Evolutionary conservation across 2,113 vertebrate species (phyloP), one percentile per base, ranked within the genome.

Genomic region (Hippocampus comes): DNA sequence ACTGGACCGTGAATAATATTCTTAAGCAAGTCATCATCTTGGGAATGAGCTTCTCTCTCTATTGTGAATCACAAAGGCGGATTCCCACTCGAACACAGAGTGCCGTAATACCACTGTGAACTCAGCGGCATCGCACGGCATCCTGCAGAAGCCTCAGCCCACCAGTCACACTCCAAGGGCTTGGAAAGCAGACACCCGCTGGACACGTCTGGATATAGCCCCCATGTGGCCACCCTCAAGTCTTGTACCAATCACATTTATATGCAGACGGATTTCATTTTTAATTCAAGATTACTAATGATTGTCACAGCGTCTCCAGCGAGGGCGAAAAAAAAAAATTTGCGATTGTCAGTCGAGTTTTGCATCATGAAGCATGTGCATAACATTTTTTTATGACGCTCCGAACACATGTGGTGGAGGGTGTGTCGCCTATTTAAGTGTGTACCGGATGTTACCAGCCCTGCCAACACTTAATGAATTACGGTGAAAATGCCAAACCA

Each of bases 401-500:
- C 59, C 69, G 78, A 34, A 63, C 77, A 77, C 74, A 75, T 48
- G 34, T 38, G 34, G 12, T 30, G 59, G 73, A 82, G 72, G 18
- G 59, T 66, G 67, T 78, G 68, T 60, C 43, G 77, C 80, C 81
- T 10, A 11, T 81, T 86, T 83, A 68, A 75, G 78, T 66, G 81
- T 59, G 77, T 67, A 59, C 23, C 15, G 56, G 56, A 18, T 84
- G 79, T 83, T 83, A 82, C 76, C 69, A 34, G 67, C 56, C 56
- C 75, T 85, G 84, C 84, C 87, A 86, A 74, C 82, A 88, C 84
- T 88, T 84, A 86, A 90, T 90, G 82, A 86, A 86, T 88, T 80
- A 88, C 78, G 84, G 85, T 88, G 86, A 87, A 89, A 91, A 90
- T 89, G 89, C 89, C 88, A 89, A 75, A 79, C 77, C 83, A 76